phyloP scores from a whole-genome alignment of 2,113 vertebrate species.

The Montifringilla adamsi region DNA sequence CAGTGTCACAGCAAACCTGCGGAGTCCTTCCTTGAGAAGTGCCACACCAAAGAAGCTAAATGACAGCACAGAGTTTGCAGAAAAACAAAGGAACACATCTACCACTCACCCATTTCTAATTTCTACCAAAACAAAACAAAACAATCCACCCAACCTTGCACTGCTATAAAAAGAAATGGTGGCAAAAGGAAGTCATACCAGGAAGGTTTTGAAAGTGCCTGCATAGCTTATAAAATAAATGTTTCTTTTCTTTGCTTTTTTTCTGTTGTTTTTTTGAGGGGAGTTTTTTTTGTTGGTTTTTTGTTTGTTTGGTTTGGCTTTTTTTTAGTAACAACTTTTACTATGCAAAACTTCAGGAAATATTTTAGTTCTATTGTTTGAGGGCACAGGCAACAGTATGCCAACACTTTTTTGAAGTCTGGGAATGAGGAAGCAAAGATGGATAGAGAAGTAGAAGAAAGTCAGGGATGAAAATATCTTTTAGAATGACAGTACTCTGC shows the following conservation, averaged over 20 bases:
- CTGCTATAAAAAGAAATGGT: not conserved
- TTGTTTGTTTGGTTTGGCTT: too few relatives aligned
- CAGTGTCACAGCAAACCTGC: not conserved
- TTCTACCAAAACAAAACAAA: not conserved
- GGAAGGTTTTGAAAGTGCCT: not conserved
- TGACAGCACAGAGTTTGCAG: not conserved
- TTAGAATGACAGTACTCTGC: not conserved
- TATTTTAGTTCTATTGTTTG: not conserved
- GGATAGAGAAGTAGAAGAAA: not conserved
- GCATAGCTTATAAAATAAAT: not conserved
- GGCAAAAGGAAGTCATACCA: not conserved
- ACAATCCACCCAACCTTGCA: not conserved
- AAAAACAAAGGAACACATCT: not conserved
- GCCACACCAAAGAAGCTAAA: not conserved
- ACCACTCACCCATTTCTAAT: not conserved
- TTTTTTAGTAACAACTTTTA: not conserved
- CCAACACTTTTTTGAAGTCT: not conserved
- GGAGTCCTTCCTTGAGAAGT: not conserved
- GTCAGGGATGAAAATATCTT: not conserved
- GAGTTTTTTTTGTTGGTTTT: not conserved
- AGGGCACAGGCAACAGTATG: not conserved
- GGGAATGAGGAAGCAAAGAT: not conserved
- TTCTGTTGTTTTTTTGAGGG: not conserved
- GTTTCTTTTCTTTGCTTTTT: too few relatives aligned
- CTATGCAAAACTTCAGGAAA: not conserved